phyloP scores from a whole-genome alignment of 64 coral and sea anemone genomes.

The Dendrophyllia cribrosa region DNA sequence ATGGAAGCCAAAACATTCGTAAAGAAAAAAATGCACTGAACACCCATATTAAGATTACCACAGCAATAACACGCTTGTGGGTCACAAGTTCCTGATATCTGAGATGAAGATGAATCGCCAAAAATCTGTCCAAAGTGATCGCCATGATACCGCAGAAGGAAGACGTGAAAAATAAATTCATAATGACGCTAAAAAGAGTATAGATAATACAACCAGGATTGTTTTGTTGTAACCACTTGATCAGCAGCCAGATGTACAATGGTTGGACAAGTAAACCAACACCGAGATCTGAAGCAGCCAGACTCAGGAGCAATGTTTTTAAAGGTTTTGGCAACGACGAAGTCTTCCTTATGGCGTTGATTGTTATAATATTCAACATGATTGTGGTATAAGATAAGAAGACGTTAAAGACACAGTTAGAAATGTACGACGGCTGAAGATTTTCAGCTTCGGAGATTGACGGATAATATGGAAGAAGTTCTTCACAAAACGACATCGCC shows the following conservation, averaged over 20 bases:
- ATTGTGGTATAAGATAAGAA: not conserved
- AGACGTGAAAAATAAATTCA: not conserved
- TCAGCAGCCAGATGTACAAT: not conserved
- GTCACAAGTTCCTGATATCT: constrained; percentile 46
- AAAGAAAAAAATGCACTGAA: not conserved
- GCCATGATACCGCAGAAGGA: constrained; percentile 3
- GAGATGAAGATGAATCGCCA: constrained; percentile 32
- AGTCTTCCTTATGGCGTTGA: constrained; percentile 13
- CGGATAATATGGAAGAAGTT: not conserved
- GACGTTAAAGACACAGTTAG: not conserved
- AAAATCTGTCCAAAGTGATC: constrained; percentile 12
- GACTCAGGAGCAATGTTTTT: constrained; percentile 7
- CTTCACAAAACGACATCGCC: constrained; percentile 1
- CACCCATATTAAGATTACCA: not conserved
- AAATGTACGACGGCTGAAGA: constrained; percentile 1
- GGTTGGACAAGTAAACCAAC: constrained; percentile 16
- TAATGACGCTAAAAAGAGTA: not conserved
- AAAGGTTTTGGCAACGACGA: not conserved
- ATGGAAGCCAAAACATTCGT: not conserved
- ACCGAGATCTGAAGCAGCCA: constrained; percentile 8
- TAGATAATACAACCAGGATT: not conserved
- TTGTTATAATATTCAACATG: constrained; percentile 13
- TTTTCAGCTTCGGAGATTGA: not conserved
- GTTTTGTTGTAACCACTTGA: not conserved
- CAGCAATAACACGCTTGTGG: constrained; percentile 2